phyloP scores from a whole-genome alignment of 1,140 invertebrate species.

The Drosophila bifasciata region DNA sequence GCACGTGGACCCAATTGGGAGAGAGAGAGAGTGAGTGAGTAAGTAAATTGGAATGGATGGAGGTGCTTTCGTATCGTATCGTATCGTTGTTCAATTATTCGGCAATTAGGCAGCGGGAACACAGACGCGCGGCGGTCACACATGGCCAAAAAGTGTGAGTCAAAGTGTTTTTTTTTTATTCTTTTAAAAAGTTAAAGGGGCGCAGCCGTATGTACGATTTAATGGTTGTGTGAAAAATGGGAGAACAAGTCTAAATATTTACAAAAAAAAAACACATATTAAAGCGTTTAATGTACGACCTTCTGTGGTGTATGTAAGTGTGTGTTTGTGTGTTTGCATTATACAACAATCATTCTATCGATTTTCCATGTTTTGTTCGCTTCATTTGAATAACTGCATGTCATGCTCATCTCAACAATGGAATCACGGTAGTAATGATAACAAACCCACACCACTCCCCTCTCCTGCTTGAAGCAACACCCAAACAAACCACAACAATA shows the following conservation, averaged over 20 bases:
- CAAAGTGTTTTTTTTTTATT: constrained; percentile 7
- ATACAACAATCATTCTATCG: constrained; percentile 81
- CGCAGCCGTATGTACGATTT: constrained; percentile 7
- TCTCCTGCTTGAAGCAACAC: constrained; percentile 1
- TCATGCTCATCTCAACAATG: constrained; percentile 64
- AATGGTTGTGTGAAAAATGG: no score
- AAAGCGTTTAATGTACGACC: constrained; percentile 78
- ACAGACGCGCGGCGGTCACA: constrained; percentile 23
- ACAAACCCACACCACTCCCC: constrained; percentile 31
- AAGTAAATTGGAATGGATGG: constrained; percentile 23
- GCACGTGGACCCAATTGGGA: constrained; percentile 62
- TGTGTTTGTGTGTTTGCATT: constrained; percentile 38
- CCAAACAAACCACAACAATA: constrained; percentile 50
- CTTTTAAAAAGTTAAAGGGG: not conserved
- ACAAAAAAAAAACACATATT: constrained; percentile 61
- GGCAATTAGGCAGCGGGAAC: constrained; percentile 67
- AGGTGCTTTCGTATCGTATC: not conserved
- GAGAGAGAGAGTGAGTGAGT: constrained; percentile 34
- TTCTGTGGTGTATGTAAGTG: constrained; percentile 30
- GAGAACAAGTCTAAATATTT: constrained; percentile 67
- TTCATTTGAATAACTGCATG: constrained; percentile 74
- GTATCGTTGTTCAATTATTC: constrained; percentile 59
- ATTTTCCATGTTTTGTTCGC: constrained; percentile 68
- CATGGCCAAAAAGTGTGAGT: constrained; percentile 38
- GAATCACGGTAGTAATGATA: constrained; percentile 79